These are phyloP conservation scores for Helogale parvula DNA, from an alignment of 2,113 vertebrate genomes.

Conservation along the genomic window DNA sequence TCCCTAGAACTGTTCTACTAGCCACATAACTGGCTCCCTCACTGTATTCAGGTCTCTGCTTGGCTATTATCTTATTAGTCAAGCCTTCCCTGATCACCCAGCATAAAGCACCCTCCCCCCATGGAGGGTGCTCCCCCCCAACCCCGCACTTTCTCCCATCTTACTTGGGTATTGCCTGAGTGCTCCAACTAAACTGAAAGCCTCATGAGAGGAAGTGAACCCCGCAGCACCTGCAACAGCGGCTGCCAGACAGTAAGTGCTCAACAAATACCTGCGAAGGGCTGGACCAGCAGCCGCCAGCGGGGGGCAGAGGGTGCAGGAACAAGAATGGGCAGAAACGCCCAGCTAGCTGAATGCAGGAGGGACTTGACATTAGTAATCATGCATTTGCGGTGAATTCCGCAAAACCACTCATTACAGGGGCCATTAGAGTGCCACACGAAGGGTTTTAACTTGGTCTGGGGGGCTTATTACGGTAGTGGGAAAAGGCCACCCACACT, in stretches of 20 bases:
- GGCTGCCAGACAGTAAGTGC: no score
- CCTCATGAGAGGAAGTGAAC: background rate
- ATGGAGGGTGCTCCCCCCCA: fast-evolving
- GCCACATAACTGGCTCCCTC: background rate
- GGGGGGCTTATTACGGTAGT: no score
- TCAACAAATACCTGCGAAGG: background rate
- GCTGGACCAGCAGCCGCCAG: background rate
- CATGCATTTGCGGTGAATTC: background rate
- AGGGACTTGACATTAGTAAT: background rate
- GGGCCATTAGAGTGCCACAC: background rate
- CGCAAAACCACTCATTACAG: background rate
- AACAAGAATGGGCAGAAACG: background rate
- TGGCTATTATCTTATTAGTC: background rate
- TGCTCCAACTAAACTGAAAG: background rate
- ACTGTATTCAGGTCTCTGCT: background rate
- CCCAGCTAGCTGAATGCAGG: background rate
- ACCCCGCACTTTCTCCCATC: fast-evolving
- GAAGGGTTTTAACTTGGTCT: background rate
- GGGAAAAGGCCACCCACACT: background rate
- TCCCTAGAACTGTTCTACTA: background rate
- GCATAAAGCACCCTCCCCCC: fast-evolving
- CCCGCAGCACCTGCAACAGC: background rate
- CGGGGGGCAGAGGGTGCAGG: background rate
- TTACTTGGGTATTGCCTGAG: background rate
- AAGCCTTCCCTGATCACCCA: background rate